Evolutionary conservation across 2,888 invertebrate species (phyloP).

Genomic region (Acrobasis repandana): DNA sequence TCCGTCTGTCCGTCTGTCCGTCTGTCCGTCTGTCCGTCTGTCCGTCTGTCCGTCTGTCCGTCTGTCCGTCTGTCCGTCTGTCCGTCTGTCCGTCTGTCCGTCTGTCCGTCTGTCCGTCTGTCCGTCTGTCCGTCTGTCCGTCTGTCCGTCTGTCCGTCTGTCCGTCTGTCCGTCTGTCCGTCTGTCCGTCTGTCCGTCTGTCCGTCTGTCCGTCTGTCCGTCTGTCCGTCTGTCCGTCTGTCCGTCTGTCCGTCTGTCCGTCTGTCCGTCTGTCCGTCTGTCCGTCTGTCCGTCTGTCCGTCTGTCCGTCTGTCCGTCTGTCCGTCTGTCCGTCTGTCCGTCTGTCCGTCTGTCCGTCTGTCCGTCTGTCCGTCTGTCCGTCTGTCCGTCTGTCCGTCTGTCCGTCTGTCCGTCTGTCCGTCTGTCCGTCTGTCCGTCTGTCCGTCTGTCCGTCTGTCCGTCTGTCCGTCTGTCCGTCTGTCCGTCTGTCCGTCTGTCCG

Average conservation of each 20-base stretch:
- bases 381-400: slow-evolving; percentile 9
- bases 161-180: slow-evolving; percentile 8
- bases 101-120: slow-evolving; percentile 20
- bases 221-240: slow-evolving; percentile 9
- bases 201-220: slow-evolving; percentile 8
- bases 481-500: slow-evolving; percentile 8
- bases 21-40: slow-evolving; percentile 10
- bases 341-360: slow-evolving; percentile 9
- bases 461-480: slow-evolving; percentile 9
- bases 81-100: slow-evolving; percentile 19
- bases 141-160: slow-evolving; percentile 9
- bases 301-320: slow-evolving; percentile 9
- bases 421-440: slow-evolving; percentile 9
- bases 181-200: slow-evolving; percentile 9
- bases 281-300: slow-evolving; percentile 6
- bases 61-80: slow-evolving; percentile 16
- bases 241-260: slow-evolving; percentile 8
- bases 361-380: slow-evolving; percentile 8
- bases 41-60: neutral
- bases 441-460: slow-evolving; percentile 8
- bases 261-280: slow-evolving; percentile 7
- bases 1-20: slow-evolving; percentile 7
- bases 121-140: slow-evolving; percentile 8
- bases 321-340: slow-evolving; percentile 8
- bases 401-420: slow-evolving; percentile 8